Evolutionary conservation across 2,888 invertebrate genomes (phyloP), one percentile per base, ranked within the genome.

Genomic region (Synergus gifuensis): DNA sequence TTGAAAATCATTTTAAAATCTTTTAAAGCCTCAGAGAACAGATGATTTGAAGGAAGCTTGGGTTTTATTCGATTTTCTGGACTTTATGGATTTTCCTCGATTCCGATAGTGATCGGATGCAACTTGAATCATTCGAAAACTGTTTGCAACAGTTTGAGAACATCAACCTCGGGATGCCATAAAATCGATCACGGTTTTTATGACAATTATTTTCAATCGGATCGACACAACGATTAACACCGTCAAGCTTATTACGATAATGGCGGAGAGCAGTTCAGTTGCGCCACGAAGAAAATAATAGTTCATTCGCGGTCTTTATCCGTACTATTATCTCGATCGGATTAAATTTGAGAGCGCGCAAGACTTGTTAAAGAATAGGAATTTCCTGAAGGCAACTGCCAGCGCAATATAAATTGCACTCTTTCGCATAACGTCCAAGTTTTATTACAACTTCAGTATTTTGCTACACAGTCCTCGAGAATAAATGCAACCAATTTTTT

Each of bases 231-330:
- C 46, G 67, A 67, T 67, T 67, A 46, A 66, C 66, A 66, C 66
- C 44, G 66, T 66, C 11, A 42, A 44, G 42, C 66, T 66, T 66
- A 42, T 66, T 66, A 66, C 66, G 66, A 66, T 66, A 66, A 66
- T 66, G 44, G 18, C 18, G 42, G 42, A 11, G 46, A 54, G 16
- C 49, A 67, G 46, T 46, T 11, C 28, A 64, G 67, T 67, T 67
- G 67, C 67, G 67, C 42, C 66, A 67, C 18, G 67, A 67, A 46
- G 46, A 46, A 67, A 67, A 67, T 67, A 46, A 67, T 67, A 67
- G 67, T 67, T 44, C 67, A 67, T 67, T 67, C 44, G 9, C 22
- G 40, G 11, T 40, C 42, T 66, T 44, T 66, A 66, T 42, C 44
- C 12, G 46, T 66, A 42, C 22, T 22, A 67, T 67, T 66, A 66